Evolutionary conservation across 2,113 vertebrate genomes (phyloP).

Genomic region (Haemorhous mexicanus): DNA sequence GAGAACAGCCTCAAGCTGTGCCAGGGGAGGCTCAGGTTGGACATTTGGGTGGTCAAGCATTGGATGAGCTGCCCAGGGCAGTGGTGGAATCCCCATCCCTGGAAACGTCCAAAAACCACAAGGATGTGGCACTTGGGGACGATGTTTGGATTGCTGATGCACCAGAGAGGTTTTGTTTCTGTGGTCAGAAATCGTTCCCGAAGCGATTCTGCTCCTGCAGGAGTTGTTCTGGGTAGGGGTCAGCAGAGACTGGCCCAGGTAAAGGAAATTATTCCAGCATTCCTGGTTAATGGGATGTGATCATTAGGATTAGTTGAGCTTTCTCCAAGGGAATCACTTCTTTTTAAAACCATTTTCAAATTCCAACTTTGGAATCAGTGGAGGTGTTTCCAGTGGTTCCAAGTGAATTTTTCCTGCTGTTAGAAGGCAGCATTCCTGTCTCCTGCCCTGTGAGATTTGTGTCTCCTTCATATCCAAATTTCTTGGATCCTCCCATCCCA

Average conservation of each 20-base stretch:
- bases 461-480: background rate
- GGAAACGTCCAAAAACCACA: rapidly evolving
- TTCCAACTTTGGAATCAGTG: background rate
- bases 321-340: background rate
- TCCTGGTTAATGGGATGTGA: background rate
- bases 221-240: background rate
- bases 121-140: background rate
- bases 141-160: background rate
- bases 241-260: background rate
- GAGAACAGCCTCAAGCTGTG: too few species aligned
- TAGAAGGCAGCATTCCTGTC: rapidly evolving
- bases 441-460: background rate
- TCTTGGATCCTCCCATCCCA: background rate
- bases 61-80: background rate
- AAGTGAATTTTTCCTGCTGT: background rate
- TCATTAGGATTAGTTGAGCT: background rate
- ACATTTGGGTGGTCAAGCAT: rapidly evolving
- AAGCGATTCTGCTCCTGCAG: background rate
- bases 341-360: background rate
- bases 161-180: background rate
- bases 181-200: background rate
- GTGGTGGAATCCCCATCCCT: background rate
- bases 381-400: background rate
- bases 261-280: background rate
- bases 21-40: rapidly evolving